A percentile compares a stretch with the other conserved stretches of the same genome.
phyloP scores from a whole-genome alignment of 2,888 invertebrate species.

The Lasioglossum pauxillum region DNA sequence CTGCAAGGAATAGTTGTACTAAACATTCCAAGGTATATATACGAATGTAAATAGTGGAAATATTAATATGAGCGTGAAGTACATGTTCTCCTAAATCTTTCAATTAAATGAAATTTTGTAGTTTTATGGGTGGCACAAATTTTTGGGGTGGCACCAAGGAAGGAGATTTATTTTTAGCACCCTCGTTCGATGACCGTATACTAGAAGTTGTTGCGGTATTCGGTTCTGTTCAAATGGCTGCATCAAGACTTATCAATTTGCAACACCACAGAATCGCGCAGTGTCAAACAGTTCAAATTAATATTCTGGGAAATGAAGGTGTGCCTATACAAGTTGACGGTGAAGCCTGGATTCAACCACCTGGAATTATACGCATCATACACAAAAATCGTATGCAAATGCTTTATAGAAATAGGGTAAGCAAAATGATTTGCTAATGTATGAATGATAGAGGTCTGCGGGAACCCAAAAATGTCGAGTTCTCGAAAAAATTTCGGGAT shows the following conservation, averaged over 20 bases:
- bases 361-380: conserved; percentile 97
- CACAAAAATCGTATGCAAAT: conserved; percentile 99
- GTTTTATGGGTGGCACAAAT: conserved; percentile 99
- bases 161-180: conserved; percentile 95
- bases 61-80: background rate
- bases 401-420: conserved; percentile 94
- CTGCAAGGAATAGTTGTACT: conserved; percentile 98
- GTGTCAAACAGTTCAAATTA: conserved; percentile 97
- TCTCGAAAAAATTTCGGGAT: background rate
- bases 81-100: conserved; percentile 23
- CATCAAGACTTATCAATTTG: conserved; percentile 96
- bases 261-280: conserved; percentile 99
- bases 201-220: conserved; percentile 99
- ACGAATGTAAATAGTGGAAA: conserved; percentile 3
- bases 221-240: conserved; percentile 99
- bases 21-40: conserved; percentile 93
- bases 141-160: conserved; percentile 98
- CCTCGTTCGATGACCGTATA: conserved; percentile 97
- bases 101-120: conserved; percentile 82
- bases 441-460: background rate
- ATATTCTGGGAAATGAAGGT: conserved; percentile 96
- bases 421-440: conserved; percentile 52
- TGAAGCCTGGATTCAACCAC: conserved; percentile 99
- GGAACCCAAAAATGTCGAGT: background rate
- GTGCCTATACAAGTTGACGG: conserved; percentile 99